These are phyloP conservation scores for Triplophysa tibetana DNA, from an alignment of 2,113 vertebrate genomes.

Conservation along the genomic window DNA sequence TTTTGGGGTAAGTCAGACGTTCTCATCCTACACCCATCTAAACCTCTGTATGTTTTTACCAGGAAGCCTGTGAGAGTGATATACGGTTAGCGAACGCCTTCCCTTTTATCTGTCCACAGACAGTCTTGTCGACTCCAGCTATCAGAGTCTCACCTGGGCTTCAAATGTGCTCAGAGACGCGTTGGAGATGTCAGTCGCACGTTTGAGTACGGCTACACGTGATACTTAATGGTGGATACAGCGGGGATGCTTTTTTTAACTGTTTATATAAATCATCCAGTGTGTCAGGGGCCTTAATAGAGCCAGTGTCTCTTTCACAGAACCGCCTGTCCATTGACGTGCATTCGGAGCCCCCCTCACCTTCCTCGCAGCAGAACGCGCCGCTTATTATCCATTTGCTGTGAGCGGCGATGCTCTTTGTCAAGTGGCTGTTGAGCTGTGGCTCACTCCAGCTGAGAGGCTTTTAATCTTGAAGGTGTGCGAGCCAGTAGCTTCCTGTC, in stretches of 20 bases:
- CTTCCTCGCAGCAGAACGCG: not conserved
- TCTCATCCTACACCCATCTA: constrained; percentile 17
- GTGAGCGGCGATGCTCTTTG: constrained; percentile 33
- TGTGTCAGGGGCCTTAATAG: not conserved
- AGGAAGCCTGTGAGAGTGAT: constrained; percentile 52
- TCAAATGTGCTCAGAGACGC: constrained; percentile 8
- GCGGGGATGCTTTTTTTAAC: not conserved
- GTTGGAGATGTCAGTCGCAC: not conserved
- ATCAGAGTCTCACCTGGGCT: constrained; percentile 12
- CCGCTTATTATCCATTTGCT: constrained; percentile 23
- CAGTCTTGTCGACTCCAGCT: constrained; percentile 30
- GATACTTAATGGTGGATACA: not conserved
- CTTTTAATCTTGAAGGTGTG: constrained; percentile 39
- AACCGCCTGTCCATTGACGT: not conserved
- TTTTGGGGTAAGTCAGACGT: constrained; percentile 22
- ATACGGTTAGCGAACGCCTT: constrained; percentile 64
- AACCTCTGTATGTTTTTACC: constrained; percentile 46
- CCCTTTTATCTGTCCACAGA: constrained; percentile 57
- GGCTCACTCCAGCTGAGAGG: constrained; percentile 38
- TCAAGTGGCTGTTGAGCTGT: constrained; percentile 52
- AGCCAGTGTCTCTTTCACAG: not conserved
- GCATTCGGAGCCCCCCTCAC: not conserved
- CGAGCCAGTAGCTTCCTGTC: constrained; percentile 33
- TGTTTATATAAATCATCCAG: constrained; percentile 26
- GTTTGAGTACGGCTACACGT: not conserved